Base-by-base conservation (phyloP, 2,113 vertebrate species). In the Ibidorhyncha struthersii region DNA sequence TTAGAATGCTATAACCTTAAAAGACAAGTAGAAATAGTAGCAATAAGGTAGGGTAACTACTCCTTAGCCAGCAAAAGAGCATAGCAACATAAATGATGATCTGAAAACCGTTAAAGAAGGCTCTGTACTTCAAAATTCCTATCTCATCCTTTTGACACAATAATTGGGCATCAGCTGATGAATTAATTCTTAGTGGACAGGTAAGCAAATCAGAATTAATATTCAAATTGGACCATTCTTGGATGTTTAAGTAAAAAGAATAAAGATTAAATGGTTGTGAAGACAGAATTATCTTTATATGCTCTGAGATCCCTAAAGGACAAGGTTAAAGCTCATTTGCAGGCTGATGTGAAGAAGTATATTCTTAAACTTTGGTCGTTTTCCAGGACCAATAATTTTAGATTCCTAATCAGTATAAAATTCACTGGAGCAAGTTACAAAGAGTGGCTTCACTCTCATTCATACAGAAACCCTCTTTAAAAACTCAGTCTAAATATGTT, bases 341-440 rank as follows among this genome's bases (percentile, higher is more conserved):
- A 86, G 47, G 55, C 63, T 83, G 36, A 59, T 72, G 55, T 76
- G 40, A 81, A 82, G 52, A 92, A 82, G 22, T 59, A 58, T 40
- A 63, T 71, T 86, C 59, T 95, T 84, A 85, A 56, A 49, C 12
- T 79, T 82, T 90, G 81, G 43, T 94, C 6, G 2, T n/a, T 91
- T 91, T 94, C 84, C 73, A 94, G 72, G 58, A 56, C 62, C 73
- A 91, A 58, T 89, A 79, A 91, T 94, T 91, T 92, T 91, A 65
- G 66, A 72, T 87, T 93, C 29, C 10, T 86, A 80, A 91, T 88
- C 78, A 83, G 43, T 70, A 47, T 89, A 79, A 93, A 93, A 94
- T 94, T 86, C 81, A 77, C 73, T 93, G 66, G 25, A 89, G 23
- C 29, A 71, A 90, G 63, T 89, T 90, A 50, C 63, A 93, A 90